Conservation (phyloP, 2,113 vertebrate species). For the Podarcis muralis region DNA sequence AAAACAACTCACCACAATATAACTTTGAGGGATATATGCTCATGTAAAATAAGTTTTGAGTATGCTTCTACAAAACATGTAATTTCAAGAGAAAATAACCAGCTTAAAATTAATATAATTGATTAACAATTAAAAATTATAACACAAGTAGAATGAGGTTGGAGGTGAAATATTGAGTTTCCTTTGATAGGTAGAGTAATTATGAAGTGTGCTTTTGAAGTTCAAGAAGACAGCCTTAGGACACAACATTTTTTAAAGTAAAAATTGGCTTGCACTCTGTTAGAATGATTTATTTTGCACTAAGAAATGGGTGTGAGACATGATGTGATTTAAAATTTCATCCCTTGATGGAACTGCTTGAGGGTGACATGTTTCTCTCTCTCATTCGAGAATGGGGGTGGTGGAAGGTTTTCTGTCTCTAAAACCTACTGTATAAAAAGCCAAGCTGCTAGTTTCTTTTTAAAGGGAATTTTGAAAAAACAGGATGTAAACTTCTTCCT, state of each 20-base stretch:
- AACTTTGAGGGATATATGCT: slow-evolving; percentile 63
- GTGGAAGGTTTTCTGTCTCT: slow-evolving; percentile 62
- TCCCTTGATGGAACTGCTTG: slow-evolving; percentile 84
- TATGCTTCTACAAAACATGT: slow-evolving; percentile 60
- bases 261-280: slow-evolving; percentile 89
- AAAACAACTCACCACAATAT: slow-evolving; percentile 55
- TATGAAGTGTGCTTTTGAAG: slow-evolving; percentile 89
- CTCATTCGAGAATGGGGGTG: slow-evolving; percentile 65
- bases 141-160: slow-evolving; percentile 82
- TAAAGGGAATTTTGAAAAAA: slow-evolving; percentile 26
- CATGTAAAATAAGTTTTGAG: slow-evolving; percentile 62
- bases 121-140: slow-evolving; percentile 90
- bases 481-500: slow-evolving; percentile 25
- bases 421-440: slow-evolving; percentile 42
- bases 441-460: accelerated
- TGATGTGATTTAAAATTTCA: slow-evolving; percentile 96
- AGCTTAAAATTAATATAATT: slow-evolving; percentile 78
- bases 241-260: slow-evolving; percentile 85
- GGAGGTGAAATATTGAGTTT: slow-evolving; percentile 85
- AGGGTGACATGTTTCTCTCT: slow-evolving; percentile 75
- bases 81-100: slow-evolving; percentile 75
- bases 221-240: slow-evolving; percentile 93
- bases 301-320: slow-evolving; percentile 90
- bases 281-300: slow-evolving; percentile 93
- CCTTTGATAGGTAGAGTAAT: slow-evolving; percentile 92